phyloP scores from a whole-genome alignment of 53 echinoderm and acorn worm genomes.

The Astropecten irregularis region DNA sequence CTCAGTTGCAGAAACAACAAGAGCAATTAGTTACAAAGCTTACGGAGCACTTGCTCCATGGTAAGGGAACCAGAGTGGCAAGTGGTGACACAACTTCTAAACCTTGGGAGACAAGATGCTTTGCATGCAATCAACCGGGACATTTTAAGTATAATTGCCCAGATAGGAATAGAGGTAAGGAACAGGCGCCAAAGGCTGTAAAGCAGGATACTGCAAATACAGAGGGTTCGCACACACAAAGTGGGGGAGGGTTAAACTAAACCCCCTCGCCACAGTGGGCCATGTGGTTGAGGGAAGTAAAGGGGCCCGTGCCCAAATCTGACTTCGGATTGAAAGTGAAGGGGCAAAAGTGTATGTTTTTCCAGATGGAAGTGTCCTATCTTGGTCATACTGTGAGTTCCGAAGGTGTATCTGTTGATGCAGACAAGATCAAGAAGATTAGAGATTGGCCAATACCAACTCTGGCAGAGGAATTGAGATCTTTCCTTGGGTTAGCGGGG shows the following conservation, averaged over 20 bases:
- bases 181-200: background rate
- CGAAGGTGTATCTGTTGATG: background rate
- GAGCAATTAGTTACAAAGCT: background rate
- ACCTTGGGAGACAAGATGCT: background rate
- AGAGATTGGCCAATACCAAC: constrained; percentile 11
- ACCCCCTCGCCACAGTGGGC: no score
- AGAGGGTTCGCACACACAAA: background rate
- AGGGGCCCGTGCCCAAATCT: background rate
- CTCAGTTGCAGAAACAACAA: background rate
- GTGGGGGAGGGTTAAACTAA: background rate
- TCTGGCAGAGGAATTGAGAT: background rate
- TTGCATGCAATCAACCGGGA: background rate
- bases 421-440: constrained; percentile 18
- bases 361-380: background rate
- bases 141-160: background rate
- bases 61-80: background rate
- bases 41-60: background rate
- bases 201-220: no score
- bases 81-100: background rate
- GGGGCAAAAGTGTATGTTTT: constrained; percentile 1
- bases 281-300: background rate
- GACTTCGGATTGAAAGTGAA: constrained; percentile 11
- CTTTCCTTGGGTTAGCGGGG: no score
- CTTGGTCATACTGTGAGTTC: constrained; percentile 22
- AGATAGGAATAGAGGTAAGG: background rate